Evolutionary conservation across 1,140 invertebrate species (phyloP), one percentile per base, ranked within the genome.

Genomic region (Triops cancriformis): DNA sequence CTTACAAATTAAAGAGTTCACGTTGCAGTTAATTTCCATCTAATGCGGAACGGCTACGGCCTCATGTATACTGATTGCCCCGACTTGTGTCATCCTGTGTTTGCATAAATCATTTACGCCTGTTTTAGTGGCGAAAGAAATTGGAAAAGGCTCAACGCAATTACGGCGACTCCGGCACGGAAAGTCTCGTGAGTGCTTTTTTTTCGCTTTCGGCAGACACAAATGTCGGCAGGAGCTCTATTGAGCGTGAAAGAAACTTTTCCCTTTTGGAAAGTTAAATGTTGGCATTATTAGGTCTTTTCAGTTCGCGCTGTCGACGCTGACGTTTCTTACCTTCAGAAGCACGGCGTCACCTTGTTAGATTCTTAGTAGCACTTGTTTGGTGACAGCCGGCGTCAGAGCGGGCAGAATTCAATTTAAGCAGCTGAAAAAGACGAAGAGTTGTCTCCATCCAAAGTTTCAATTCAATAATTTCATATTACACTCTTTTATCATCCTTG

Each of bases 311-410:
- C 51, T 18, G 51, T 64, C 51, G 51, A n/a, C 51, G 10, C 51
- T 64, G 14, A n/a, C 14, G 18, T 4, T 64, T 64, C 51, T 64
- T 64, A 23, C 51, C 51, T 23, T 64, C 23, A 23, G 51, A n/a
- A 64, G 51, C 51, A 64, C 10, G 51, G 51, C 51, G 51, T 64
- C 51, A 64, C 51, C 51, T 64, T 64, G 51, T 64, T 64, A 64
- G 51, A 64, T 23, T 64, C 18, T 64, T 64, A 64, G 18, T 64
- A 23, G 51, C 51, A n/a, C 51, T 64, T 64, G 51, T 14, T 64
- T 64, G 51, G 51, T 64, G 51, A 64, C 51, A 64, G 51, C 51
- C 51, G 51, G 51, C 51, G 51, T 64, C 51, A 64, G 51, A 64
- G 23, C 51, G 18, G 51, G 10, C 23, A 14, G 18, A 64, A 64